Evolutionary conservation across 2,113 vertebrate genomes (phyloP).

Genomic region (Microtus richardsoni): DNA sequence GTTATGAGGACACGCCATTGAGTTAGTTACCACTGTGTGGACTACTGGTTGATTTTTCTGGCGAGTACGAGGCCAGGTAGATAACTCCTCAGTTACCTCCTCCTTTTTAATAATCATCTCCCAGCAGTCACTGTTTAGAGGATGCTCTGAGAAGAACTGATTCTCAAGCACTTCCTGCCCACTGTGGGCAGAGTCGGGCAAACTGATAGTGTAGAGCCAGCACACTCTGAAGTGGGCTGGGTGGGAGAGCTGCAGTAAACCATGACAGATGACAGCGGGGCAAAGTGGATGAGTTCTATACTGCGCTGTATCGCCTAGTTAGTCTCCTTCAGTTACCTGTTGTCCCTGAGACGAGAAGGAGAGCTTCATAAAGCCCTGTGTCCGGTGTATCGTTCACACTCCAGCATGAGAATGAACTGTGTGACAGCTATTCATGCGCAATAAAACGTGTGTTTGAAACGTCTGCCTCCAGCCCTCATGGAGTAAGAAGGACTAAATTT

Average conservation of each 20-base stretch:
- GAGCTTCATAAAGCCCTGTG: neutral
- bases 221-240: neutral
- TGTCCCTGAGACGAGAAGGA: neutral
- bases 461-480: neutral
- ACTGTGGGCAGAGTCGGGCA: neutral
- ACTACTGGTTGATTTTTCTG: neutral
- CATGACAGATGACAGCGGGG: neutral
- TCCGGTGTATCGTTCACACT: neutral
- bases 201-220: neutral
- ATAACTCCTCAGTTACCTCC: neutral
- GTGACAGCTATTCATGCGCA: neutral
- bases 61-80: neutral
- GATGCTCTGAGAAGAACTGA: neutral
- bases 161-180: neutral
- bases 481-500: neutral
- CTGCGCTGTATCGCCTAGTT: neutral
- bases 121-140: neutral
- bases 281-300: neutral
- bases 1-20: neutral
- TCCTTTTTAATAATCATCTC: neutral
- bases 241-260: neutral
- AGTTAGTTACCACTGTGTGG: neutral
- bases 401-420: neutral
- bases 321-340: neutral
- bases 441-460: slow-evolving; percentile 14